Evolutionary conservation across 1,140 invertebrate genomes (phyloP).

Genomic region (Bombyx mandarina): DNA sequence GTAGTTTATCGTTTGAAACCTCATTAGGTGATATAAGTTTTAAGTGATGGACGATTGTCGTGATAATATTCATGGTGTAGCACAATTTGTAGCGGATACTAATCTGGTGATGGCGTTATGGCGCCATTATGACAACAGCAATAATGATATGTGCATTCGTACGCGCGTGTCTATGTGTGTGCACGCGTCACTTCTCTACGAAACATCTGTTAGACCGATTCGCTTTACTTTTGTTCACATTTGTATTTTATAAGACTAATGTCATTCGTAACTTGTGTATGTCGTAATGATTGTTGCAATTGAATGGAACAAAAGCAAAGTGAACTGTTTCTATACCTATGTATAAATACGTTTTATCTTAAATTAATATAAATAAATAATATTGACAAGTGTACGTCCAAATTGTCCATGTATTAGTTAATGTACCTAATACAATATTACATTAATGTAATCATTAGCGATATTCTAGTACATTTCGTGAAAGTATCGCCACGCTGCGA

Average conservation of each 20-base stretch:
- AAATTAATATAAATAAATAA: too few species aligned
- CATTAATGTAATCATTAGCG: conserved; percentile 68
- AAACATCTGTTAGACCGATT: conserved; percentile 7
- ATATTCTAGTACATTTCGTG: conserved; percentile 50
- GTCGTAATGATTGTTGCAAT: background rate
- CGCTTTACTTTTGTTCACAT: conserved; percentile 60
- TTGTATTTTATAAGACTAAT: too few species aligned
- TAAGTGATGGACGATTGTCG: conserved; percentile 41
- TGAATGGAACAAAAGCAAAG: conserved; percentile 64
- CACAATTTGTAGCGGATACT: conserved; percentile 38
- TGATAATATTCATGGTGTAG: conserved; percentile 40
- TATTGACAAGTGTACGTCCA: conserved; percentile 66
- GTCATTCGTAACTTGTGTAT: too few species aligned
- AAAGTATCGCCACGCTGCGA: conserved; percentile 21
- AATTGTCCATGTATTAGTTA: conserved; percentile 68
- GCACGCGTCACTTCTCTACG: too few species aligned
- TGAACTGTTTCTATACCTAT: conserved; percentile 11
- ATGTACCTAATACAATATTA: conserved; percentile 66
- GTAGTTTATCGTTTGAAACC: conserved; percentile 66
- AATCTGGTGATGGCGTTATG: too few species aligned
- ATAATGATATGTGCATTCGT: conserved; percentile 19
- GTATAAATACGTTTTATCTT: too few species aligned
- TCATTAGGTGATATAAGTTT: conserved; percentile 62
- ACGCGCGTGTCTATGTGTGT: too few species aligned
- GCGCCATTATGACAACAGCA: conserved; percentile 18